Conservation (phyloP, 2,888 invertebrate species). For the Agelastica alni region DNA sequence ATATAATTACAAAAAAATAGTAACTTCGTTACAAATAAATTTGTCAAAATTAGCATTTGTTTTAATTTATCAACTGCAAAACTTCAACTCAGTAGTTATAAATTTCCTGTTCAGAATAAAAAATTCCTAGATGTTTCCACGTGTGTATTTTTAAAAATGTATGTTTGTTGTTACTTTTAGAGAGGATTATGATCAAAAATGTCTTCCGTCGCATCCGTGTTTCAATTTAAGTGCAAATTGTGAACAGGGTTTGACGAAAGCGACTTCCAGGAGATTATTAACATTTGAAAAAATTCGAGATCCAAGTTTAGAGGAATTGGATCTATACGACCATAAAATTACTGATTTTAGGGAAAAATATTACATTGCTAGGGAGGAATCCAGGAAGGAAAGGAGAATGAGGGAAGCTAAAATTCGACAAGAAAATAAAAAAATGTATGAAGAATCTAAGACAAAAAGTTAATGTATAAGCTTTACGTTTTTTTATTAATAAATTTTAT, state of each 20-base stretch:
- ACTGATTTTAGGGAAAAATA: constrained; percentile 69
- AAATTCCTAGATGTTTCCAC: no score
- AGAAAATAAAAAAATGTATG: constrained; percentile 45
- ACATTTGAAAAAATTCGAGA: constrained; percentile 80
- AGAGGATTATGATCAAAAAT: constrained; percentile 70
- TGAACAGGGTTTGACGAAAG: constrained; percentile 83
- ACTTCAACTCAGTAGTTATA: no score
- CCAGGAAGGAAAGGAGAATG: constrained; percentile 64
- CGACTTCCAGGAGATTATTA: constrained; percentile 80
- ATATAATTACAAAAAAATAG: no score
- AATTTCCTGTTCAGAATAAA: no score
- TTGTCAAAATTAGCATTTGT: no score
- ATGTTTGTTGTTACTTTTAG: constrained; percentile 62
- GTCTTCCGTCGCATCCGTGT: constrained; percentile 81
- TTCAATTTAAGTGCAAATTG: constrained; percentile 79
- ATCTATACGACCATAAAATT: constrained; percentile 44
- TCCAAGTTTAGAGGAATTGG: constrained; percentile 55
- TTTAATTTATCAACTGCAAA: no score
- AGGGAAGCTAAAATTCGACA: constrained; percentile 53
- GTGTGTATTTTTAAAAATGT: no score
- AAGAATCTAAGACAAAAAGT: constrained; percentile 7
- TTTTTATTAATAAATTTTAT: constrained; percentile 5
- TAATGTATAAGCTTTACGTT: no score
- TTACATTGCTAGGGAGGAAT: constrained; percentile 69
- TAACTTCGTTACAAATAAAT: no score